A percentile compares a stretch with the other conserved stretches of the same genome.
These are phyloP conservation scores for Apaloderma vittatum DNA, from an alignment of 2,113 vertebrate species.

Conservation along the genomic window DNA sequence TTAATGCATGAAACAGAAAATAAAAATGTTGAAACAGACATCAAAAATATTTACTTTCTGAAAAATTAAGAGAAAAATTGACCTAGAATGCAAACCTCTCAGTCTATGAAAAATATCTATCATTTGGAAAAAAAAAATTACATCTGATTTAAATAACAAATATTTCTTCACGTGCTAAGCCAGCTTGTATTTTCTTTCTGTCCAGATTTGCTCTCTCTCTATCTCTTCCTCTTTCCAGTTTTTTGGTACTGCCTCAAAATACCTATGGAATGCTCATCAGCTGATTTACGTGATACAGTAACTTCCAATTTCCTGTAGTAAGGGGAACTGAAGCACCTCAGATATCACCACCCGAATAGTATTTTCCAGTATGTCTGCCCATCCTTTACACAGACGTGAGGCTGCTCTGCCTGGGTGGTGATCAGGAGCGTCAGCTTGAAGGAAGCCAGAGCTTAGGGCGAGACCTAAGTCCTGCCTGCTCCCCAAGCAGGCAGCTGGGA, in stretches of 20 bases:
- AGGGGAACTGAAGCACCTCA: background rate
- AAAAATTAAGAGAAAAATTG: background rate
- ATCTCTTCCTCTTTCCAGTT: background rate
- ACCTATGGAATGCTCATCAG: background rate
- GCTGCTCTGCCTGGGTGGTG: background rate
- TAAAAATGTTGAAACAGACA: background rate
- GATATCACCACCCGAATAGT: background rate
- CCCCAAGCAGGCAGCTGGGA: background rate
- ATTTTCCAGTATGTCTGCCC: background rate
- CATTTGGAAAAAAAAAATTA: background rate
- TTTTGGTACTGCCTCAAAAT: background rate
- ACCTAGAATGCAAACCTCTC: background rate
- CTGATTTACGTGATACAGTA: background rate
- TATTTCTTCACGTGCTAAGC: background rate
- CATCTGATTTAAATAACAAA: background rate
- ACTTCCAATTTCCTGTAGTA: background rate
- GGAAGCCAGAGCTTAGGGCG: fast-evolving
- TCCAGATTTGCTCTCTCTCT: background rate
- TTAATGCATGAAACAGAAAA: background rate
- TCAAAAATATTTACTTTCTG: background rate
- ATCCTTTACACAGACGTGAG: background rate
- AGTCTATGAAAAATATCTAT: background rate
- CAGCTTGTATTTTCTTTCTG: background rate
- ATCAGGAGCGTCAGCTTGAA: too few species aligned
- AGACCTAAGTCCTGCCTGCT: background rate